Base-by-base conservation (phyloP, 2,888 invertebrate species). In the Habroteleia sp. region DNA sequence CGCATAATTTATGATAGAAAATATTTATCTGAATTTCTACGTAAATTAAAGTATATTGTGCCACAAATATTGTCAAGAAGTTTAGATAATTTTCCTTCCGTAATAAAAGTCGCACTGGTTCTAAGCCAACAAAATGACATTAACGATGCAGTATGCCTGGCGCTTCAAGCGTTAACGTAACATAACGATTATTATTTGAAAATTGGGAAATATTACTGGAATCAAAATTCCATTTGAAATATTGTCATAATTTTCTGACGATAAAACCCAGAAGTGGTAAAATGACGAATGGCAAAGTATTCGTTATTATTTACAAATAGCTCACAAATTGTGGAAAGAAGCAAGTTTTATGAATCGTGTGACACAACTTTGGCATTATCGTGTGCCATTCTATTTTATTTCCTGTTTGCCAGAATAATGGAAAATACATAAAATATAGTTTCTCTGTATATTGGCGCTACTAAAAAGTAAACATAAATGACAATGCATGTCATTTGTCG, bases 41-140 rank as follows among this genome's bases (percentile, higher is more conserved):
- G 31, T 13, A 44, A 33, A 58, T 33, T 35, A 20, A 25, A 16
- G 23, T 58, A 37, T 27, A 44, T 35, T 46, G 13, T 33, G 27
- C 17, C 60, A 29, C 46, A 46, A 60, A 60, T 46, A 46, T 60
- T 42, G 44, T 58, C 42, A 35, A 46, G 37, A 46, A 60, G 20
- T 37, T 46, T 60, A 60, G 27, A 46, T 44, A 60, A 60, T 60
- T 37, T 56, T 60, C 46, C 5, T 27, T 60, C 27, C 3, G 8
- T 5, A 6, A 33, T 42, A 46, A 42, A 41, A 31, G 4, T 31
- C 35, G 14, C 8, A 27, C 35, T 58, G 44, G 58, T 58, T 58
- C 44, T 58, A 58, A 58, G 58, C 58, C 58, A 58, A 58, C 44
- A 44, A 42, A 58, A 58, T 58, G 58, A 58, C 58, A 58, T 23